phyloP scores from a whole-genome alignment of 2,113 vertebrate species.

The Takifugu flavidus region DNA sequence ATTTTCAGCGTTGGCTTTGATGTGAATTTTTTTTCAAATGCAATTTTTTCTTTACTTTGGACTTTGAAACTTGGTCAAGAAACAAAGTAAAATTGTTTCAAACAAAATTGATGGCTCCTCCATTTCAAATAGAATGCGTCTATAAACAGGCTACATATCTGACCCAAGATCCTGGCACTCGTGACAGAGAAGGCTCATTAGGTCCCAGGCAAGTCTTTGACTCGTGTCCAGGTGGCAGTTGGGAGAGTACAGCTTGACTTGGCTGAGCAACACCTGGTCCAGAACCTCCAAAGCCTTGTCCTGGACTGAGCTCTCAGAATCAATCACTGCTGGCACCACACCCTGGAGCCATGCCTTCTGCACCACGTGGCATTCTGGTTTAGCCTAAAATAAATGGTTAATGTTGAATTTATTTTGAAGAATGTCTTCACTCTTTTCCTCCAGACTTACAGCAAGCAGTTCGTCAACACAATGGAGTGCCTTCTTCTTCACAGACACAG shows the following conservation, averaged over 20 bases:
- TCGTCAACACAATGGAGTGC: slow-evolving; percentile 86
- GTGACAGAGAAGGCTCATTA: slow-evolving; percentile 80
- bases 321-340: slow-evolving; percentile 81
- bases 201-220: slow-evolving; percentile 84
- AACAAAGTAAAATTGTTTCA: too few relatives aligned
- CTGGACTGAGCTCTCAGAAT: slow-evolving; percentile 83
- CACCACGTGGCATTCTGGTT: slow-evolving; percentile 61
- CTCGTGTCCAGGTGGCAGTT: slow-evolving; percentile 44
- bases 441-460: slow-evolving; percentile 82
- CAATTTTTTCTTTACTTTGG: too few relatives aligned
- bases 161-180: slow-evolving; percentile 84
- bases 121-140: too few relatives aligned
- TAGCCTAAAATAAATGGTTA: slow-evolving; percentile 65
- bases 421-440: not conserved
- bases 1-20: too few relatives aligned
- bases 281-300: slow-evolving; percentile 89
- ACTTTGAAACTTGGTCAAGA: too few relatives aligned
- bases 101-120: too few relatives aligned
- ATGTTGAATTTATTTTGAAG: not conserved
- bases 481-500: slow-evolving; percentile 89
- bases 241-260: slow-evolving; percentile 70
- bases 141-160: not conserved
- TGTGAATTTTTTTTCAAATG: too few relatives aligned
- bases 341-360: slow-evolving; percentile 87
- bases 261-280: slow-evolving; percentile 81